These are phyloP conservation scores for Petrolisthes manimaculis DNA, from an alignment of 2,888 invertebrate genomes.

Conservation along the genomic window DNA sequence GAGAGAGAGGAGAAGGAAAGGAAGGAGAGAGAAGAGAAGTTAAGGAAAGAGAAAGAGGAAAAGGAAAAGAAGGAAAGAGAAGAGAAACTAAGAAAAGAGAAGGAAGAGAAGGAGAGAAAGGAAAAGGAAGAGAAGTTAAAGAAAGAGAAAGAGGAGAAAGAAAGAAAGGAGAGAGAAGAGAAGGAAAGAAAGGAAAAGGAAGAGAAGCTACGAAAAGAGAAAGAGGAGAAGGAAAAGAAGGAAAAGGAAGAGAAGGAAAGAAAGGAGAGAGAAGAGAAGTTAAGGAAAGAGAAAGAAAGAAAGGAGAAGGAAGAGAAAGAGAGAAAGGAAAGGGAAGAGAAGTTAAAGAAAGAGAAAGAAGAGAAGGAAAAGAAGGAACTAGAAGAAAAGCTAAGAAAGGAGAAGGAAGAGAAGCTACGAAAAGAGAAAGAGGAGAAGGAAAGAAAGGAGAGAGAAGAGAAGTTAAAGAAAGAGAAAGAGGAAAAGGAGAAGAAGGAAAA, in stretches of 20 bases:
- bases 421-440: background rate
- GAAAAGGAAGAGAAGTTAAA: background rate
- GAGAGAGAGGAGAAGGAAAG: background rate
- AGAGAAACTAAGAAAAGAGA: background rate
- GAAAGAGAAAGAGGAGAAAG: background rate
- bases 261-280: background rate
- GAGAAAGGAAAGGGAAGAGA: background rate
- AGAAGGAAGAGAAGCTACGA: background rate
- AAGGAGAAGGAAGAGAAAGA: background rate
- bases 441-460: background rate
- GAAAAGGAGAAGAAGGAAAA: background rate
- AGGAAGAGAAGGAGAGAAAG: background rate
- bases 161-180: background rate
- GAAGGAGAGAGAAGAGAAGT: background rate
- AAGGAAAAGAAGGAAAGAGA: background rate
- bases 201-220: background rate
- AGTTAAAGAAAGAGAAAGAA: background rate
- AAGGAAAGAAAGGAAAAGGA: slow-evolving; percentile 14
- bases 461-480: background rate
- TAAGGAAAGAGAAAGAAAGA: background rate
- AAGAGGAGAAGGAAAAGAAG: background rate
- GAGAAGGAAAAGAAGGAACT: background rate
- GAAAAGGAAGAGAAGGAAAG: background rate
- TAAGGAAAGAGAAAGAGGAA: background rate
- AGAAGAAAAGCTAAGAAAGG: background rate